Conservation (phyloP, 2,888 invertebrate species). For the Eutolmus rufibarbis region DNA sequence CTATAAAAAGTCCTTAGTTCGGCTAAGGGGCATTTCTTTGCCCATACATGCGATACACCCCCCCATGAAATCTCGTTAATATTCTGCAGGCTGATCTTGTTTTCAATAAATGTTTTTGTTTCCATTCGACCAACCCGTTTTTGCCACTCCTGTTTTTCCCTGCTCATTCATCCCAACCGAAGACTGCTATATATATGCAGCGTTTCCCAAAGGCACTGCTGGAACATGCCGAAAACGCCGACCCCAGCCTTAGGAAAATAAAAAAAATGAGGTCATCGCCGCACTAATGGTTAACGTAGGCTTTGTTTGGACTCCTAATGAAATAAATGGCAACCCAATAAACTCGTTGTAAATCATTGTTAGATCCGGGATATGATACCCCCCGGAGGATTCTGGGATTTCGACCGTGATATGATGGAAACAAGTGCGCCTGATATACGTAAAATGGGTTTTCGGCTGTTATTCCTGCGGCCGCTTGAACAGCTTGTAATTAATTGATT, state of each 20-base stretch:
- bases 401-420: background rate
- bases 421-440: background rate
- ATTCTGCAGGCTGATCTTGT: constrained; percentile 8
- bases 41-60: background rate
- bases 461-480: background rate
- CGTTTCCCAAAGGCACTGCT: background rate
- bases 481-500: background rate
- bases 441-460: background rate
- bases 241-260: background rate
- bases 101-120: constrained; percentile 7
- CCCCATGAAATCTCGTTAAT: background rate
- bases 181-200: background rate
- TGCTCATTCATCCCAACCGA: background rate
- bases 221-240: background rate
- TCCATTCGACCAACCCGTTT: background rate
- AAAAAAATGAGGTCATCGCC: background rate
- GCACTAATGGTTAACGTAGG: constrained; percentile 4
- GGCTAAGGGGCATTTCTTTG: background rate
- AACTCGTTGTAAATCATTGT: constrained; percentile 30
- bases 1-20: background rate
- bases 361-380: background rate
- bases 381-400: background rate
- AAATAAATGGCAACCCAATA: constrained; percentile 32
- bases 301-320: constrained; percentile 27
- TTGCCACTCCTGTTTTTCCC: background rate